Evolutionary conservation across 2,113 vertebrate species (phyloP).

Genomic region (Proteles cristata): DNA sequence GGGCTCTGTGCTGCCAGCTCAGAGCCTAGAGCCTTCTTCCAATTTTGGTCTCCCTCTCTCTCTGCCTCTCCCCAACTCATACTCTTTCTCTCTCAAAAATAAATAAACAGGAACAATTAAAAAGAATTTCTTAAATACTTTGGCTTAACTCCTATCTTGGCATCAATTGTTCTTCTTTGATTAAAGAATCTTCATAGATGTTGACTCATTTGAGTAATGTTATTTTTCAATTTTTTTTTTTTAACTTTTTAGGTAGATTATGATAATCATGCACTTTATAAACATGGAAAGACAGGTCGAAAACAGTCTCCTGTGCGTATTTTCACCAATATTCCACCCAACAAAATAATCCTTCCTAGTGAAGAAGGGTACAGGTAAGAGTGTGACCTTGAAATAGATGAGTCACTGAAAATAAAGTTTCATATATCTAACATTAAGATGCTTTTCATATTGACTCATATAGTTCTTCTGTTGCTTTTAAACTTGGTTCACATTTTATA

Average conservation of each 20-base stretch:
- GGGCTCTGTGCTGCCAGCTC: too few relatives aligned
- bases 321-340: slow-evolving; percentile 93
- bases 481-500: slow-evolving; percentile 1
- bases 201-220: slow-evolving; percentile 51
- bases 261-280: slow-evolving; percentile 97
- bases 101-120: too few relatives aligned
- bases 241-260: slow-evolving; percentile 93
- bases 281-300: slow-evolving; percentile 94
- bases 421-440: background rate
- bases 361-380: slow-evolving; percentile 96
- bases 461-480: slow-evolving; percentile 54
- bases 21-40: too few relatives aligned
- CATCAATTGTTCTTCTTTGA: slow-evolving; percentile 37
- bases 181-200: slow-evolving; percentile 27
- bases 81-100: too few relatives aligned
- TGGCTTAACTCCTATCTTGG: background rate
- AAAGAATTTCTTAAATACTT: slow-evolving; percentile 2
- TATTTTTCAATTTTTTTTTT: slow-evolving; percentile 35
- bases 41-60: too few relatives aligned
- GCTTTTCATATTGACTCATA: background rate
- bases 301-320: slow-evolving; percentile 96
- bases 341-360: slow-evolving; percentile 89
- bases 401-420: background rate
- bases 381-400: background rate
- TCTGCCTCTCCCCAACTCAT: too few relatives aligned